These are phyloP conservation scores for Tachuris rubrigastra DNA, from an alignment of 2,113 vertebrate genomes.

Conservation along the genomic window DNA sequence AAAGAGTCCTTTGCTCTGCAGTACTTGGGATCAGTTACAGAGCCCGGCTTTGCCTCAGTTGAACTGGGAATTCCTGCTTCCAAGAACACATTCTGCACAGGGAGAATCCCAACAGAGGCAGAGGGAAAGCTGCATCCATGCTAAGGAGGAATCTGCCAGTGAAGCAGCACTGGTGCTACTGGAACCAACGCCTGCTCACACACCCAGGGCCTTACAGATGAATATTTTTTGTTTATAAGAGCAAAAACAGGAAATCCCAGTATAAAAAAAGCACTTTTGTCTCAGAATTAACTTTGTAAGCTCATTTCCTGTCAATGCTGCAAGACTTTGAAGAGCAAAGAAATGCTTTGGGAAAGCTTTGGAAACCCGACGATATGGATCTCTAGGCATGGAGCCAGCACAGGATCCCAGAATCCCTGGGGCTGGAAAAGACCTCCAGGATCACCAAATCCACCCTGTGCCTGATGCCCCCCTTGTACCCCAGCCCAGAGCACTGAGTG, in stretches of 20 bases:
- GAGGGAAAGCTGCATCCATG: background rate
- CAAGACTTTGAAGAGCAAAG: background rate
- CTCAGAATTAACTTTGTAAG: background rate
- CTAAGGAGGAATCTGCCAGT: background rate
- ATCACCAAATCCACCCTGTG: background rate
- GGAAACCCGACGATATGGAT: background rate
- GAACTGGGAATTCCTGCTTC: background rate
- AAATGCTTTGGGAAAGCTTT: background rate
- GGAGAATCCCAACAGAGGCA: background rate
- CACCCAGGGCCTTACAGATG: background rate
- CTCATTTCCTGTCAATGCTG: slow-evolving; percentile 3
- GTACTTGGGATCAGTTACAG: background rate
- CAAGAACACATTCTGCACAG: background rate
- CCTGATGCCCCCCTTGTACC: background rate
- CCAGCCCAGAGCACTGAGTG: background rate
- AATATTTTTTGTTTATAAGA: background rate
- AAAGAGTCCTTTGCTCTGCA: background rate
- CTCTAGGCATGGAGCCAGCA: background rate
- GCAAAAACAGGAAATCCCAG: slow-evolving; percentile 34
- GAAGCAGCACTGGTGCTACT: background rate
- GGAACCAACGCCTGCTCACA: background rate
- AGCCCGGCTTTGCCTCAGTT: background rate
- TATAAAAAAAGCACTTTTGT: slow-evolving; percentile 3
- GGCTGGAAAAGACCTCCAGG: background rate
- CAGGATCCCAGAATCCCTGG: background rate